phyloP scores from a whole-genome alignment of 1,140 invertebrate species.

The Chironomus striatipennis region DNA sequence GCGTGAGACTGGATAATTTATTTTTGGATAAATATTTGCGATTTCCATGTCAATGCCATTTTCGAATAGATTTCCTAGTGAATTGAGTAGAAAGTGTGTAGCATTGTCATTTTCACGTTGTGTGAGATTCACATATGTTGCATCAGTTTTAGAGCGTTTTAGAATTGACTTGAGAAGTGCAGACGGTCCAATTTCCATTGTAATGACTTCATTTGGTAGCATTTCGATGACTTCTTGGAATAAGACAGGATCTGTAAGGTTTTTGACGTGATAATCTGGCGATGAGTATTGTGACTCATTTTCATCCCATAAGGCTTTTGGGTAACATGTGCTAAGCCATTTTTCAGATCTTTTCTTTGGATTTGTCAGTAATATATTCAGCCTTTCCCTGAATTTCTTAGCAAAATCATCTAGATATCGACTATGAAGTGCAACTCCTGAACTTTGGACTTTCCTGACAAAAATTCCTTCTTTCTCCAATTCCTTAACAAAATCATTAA shows the following conservation, averaged over 20 bases:
- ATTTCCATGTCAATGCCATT: slow-evolving; percentile 42
- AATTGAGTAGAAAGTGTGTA: slow-evolving; percentile 55
- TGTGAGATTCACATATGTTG: slow-evolving; percentile 52
- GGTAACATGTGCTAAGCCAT: slow-evolving; percentile 91
- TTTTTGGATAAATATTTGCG: slow-evolving; percentile 46
- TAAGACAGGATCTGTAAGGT: slow-evolving; percentile 76
- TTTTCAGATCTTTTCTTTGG: slow-evolving; percentile 66
- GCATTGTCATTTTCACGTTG: slow-evolving; percentile 61
- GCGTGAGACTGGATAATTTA: slow-evolving; percentile 61
- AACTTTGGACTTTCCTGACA: slow-evolving; percentile 79
- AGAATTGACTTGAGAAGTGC: slow-evolving; percentile 74
- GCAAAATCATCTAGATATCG: slow-evolving; percentile 80
- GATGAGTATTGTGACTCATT: slow-evolving; percentile 73
- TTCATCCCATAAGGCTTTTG: slow-evolving; percentile 67
- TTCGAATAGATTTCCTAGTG: slow-evolving; percentile 64
- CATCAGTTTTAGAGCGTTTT: slow-evolving; percentile 54
- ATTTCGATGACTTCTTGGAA: slow-evolving; percentile 87
- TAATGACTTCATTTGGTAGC: slow-evolving; percentile 66
- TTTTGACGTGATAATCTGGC: slow-evolving; percentile 92
- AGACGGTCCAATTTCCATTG: no score
- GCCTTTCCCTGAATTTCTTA: slow-evolving; percentile 57
- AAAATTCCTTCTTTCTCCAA: slow-evolving; percentile 73
- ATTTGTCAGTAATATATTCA: slow-evolving; percentile 51
- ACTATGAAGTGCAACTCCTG: slow-evolving; percentile 89
- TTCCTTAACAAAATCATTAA: slow-evolving; percentile 63